These are phyloP conservation scores for Aepyceros melampus DNA, from an alignment of 2,113 vertebrate species.

Conservation along the genomic window DNA sequence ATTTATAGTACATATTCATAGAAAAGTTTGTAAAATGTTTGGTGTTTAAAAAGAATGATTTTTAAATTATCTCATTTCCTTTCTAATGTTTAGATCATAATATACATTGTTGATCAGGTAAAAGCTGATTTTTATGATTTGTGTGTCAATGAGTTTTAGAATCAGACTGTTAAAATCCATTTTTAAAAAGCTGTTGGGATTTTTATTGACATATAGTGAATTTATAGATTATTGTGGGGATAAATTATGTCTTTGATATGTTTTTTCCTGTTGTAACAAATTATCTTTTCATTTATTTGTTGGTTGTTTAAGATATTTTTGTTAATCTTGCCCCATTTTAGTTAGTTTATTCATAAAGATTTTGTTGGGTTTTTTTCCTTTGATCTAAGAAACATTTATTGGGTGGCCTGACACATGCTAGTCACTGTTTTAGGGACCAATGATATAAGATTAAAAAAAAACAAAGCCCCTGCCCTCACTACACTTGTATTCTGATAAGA, in stretches of 20 bases:
- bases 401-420: background rate
- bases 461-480: background rate
- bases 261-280: background rate
- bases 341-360: background rate
- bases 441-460: background rate
- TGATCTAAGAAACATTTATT: background rate
- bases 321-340: background rate
- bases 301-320: background rate
- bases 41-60: background rate
- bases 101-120: background rate
- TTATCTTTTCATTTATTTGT: background rate
- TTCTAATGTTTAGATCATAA: background rate
- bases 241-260: background rate
- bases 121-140: background rate
- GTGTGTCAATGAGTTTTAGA: background rate
- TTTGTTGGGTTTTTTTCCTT: background rate
- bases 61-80: slow-evolving; percentile 20
- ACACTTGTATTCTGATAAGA: background rate
- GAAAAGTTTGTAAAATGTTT: slow-evolving; percentile 11
- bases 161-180: background rate
- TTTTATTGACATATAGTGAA: background rate
- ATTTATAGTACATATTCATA: background rate
- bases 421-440: background rate
- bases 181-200: background rate
- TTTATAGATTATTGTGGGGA: background rate